Percentiles rank a stretch among this genome's conserved stretches.
These are phyloP conservation scores for Volucella inflata DNA, from an alignment of 2,888 invertebrate species.

Conservation along the genomic window DNA sequence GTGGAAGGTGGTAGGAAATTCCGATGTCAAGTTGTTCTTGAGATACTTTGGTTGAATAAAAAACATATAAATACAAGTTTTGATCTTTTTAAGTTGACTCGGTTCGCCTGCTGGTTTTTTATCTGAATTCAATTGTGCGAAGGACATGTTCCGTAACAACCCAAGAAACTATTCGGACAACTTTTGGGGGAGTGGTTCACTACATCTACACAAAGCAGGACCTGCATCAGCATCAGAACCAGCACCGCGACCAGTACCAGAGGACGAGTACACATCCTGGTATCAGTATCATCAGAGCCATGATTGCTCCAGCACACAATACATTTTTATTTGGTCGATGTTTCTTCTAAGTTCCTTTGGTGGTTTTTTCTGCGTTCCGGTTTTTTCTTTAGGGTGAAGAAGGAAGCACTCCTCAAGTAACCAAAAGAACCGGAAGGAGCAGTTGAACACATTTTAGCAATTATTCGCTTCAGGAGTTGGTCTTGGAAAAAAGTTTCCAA, in stretches of 20 bases:
- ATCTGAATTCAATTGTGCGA: constrained; percentile 57
- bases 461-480: constrained; percentile 73
- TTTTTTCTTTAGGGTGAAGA: background rate
- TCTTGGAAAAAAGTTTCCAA: constrained; percentile 62
- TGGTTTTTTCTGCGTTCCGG: constrained; percentile 27
- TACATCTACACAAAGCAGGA: background rate
- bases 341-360: constrained; percentile 65
- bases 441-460: constrained; percentile 75
- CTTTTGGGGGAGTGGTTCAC: constrained; percentile 16
- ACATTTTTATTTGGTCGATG: constrained; percentile 67
- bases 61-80: background rate
- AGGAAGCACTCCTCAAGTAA: constrained; percentile 32
- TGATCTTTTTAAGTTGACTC: constrained; percentile 35
- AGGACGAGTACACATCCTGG: constrained; percentile 63
- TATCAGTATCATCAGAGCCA: constrained; percentile 69
- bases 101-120: constrained; percentile 44
- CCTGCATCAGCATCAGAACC: too few relatives aligned
- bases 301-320: constrained; percentile 70
- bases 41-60: constrained; percentile 23
- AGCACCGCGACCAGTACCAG: constrained; percentile 8
- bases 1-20: constrained; percentile 27
- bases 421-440: constrained; percentile 45
- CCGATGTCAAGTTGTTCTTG: constrained; percentile 39
- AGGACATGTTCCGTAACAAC: constrained; percentile 46
- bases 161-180: constrained; percentile 57